phyloP scores from a whole-genome alignment of 2,797 vertebrate species.

The Enteromius anoplus region DNA sequence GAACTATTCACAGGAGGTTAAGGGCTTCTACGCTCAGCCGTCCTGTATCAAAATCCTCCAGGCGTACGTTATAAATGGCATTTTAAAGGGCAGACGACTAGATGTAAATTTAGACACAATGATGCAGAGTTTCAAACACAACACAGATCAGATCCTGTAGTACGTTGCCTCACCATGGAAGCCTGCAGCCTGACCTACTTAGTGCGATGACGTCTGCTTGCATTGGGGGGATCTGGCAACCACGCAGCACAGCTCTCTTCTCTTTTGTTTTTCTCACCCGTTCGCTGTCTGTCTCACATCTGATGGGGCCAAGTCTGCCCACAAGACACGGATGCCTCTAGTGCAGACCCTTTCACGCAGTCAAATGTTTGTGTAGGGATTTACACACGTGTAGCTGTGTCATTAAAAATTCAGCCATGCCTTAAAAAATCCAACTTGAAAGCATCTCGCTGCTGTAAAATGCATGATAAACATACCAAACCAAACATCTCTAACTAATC shows the following conservation, averaged over 20 bases:
- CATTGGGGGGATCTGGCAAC: slow-evolving; percentile 56
- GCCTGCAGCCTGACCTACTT: slow-evolving; percentile 63
- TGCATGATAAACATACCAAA: slow-evolving; percentile 10
- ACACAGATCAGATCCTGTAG: slow-evolving; percentile 41
- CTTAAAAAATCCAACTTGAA: neutral
- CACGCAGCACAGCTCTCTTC: slow-evolving; percentile 40
- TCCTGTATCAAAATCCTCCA: neutral
- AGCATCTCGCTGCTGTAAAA: neutral
- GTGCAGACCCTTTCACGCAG: slow-evolving; percentile 10
- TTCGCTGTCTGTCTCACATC: slow-evolving; percentile 43
- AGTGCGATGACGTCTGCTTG: slow-evolving; percentile 54
- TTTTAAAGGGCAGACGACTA: slow-evolving; percentile 8
- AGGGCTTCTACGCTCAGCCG: neutral
- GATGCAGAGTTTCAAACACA: slow-evolving; percentile 40
- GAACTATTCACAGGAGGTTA: slow-evolving; percentile 14
- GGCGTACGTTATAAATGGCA: neutral
- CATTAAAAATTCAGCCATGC: slow-evolving; percentile 3
- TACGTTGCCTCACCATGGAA: slow-evolving; percentile 60
- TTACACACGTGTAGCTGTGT: neutral
- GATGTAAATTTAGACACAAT: slow-evolving; percentile 8
- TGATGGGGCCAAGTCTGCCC: slow-evolving; percentile 58
- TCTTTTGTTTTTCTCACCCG: neutral
- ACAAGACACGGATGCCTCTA: slow-evolving; percentile 19
- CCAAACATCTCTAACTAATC: neutral
- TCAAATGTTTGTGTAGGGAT: neutral